These are phyloP conservation scores for Ips typographus DNA, from an alignment of 1,140 invertebrate genomes.

Conservation along the genomic window DNA sequence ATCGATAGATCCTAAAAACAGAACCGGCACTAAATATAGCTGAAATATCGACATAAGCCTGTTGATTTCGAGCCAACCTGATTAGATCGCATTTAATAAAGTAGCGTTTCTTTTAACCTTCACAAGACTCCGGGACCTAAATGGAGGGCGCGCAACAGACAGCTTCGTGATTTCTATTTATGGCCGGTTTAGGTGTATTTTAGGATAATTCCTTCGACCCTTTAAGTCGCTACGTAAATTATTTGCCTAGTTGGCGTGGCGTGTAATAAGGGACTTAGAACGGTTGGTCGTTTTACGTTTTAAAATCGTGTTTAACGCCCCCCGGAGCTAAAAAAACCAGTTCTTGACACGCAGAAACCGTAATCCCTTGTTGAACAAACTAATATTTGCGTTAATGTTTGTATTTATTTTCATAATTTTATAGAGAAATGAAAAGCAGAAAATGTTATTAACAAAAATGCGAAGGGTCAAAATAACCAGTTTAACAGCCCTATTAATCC, in stretches of 20 bases:
- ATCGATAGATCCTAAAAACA: slow-evolving; percentile 6
- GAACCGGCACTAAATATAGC: slow-evolving; percentile 6
- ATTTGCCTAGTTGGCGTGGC: slow-evolving; percentile 1
- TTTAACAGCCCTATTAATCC: too few relatives aligned
- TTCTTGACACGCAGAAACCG: too few relatives aligned
- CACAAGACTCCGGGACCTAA: slow-evolving; percentile 3
- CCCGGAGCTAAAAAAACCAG: too few relatives aligned
- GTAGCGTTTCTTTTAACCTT: slow-evolving; percentile 17
- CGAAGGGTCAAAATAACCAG: too few relatives aligned
- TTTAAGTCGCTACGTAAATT: slow-evolving; percentile 1
- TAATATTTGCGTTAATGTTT: too few relatives aligned
- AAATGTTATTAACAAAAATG: too few relatives aligned
- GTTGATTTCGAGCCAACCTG: slow-evolving; percentile 9
- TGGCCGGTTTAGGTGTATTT: slow-evolving; percentile 6
- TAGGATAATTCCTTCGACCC: slow-evolving; percentile 9
- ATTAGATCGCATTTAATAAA: slow-evolving; percentile 18
- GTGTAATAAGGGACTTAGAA: slow-evolving; percentile 1
- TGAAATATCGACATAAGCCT: slow-evolving; percentile 14
- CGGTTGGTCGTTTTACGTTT: too few relatives aligned
- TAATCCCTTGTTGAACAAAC: too few relatives aligned
- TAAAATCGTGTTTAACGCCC: too few relatives aligned
- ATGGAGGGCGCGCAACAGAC: slow-evolving; percentile 11
- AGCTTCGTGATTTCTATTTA: slow-evolving; percentile 18
- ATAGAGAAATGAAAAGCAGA: too few relatives aligned
- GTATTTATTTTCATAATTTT: too few relatives aligned